Conservation (phyloP, 2,888 invertebrate genomes). For the Shargacucullia verbasci region DNA sequence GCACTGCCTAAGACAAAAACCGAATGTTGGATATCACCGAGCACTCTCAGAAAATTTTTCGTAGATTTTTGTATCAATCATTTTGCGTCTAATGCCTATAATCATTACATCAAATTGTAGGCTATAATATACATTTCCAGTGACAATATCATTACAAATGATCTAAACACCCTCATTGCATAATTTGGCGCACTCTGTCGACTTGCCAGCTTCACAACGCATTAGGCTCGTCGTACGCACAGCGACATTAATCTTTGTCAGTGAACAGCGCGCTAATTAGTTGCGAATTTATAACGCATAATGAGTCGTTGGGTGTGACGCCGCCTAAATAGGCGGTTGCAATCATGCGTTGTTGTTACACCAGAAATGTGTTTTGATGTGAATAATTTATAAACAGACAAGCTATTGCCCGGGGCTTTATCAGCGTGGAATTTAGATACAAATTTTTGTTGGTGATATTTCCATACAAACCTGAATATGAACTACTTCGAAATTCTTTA, state of each 20-base stretch:
- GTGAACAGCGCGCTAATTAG: slow-evolving; percentile 62
- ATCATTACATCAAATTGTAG: no score
- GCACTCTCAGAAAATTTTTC: no score
- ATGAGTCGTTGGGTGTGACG: slow-evolving; percentile 55
- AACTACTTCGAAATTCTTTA: no score
- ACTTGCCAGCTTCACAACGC: slow-evolving; percentile 46
- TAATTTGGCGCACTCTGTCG: slow-evolving; percentile 10
- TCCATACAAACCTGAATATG: no score
- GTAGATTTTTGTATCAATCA: no score
- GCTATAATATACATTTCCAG: neutral
- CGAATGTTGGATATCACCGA: no score
- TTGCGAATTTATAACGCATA: slow-evolving; percentile 66
- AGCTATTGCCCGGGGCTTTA: no score
- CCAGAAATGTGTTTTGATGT: slow-evolving; percentile 15
- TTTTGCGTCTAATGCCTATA: no score
- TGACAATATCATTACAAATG: slow-evolving; percentile 39
- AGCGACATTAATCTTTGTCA: slow-evolving; percentile 68
- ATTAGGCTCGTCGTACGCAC: slow-evolving; percentile 57
- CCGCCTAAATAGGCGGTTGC: slow-evolving; percentile 35
- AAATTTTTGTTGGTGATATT: no score
- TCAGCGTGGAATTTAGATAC: no score
- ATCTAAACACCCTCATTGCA: slow-evolving; percentile 33
- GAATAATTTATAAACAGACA: slow-evolving; percentile 2
- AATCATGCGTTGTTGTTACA: slow-evolving; percentile 28
- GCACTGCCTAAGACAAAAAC: no score